Evolutionary conservation across 2,797 vertebrate genomes (phyloP).

Genomic region (Neostethus bicornis): DNA sequence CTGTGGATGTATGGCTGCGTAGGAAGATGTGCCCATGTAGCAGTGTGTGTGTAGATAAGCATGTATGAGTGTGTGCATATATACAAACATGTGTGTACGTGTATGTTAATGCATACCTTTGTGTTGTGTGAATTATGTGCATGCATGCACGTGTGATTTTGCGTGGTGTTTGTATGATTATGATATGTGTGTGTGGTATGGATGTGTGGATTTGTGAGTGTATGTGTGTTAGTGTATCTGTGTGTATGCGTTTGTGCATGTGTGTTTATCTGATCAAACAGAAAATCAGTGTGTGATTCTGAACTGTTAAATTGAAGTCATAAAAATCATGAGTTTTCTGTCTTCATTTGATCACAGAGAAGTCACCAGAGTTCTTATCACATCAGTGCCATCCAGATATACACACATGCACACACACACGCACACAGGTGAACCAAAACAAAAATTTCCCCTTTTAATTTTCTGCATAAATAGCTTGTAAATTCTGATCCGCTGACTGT

Average conservation of each 20-base stretch:
- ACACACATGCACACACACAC: slow-evolving; percentile 10
- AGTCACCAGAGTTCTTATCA: slow-evolving; percentile 67
- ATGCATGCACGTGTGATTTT: no score
- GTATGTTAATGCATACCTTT: no score
- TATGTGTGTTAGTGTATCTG: slow-evolving; percentile 9
- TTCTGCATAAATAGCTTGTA: slow-evolving; percentile 45
- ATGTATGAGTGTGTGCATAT: no score
- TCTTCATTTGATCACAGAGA: slow-evolving; percentile 69
- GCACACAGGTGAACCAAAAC: slow-evolving; percentile 18
- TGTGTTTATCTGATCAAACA: slow-evolving; percentile 63
- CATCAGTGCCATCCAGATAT: slow-evolving; percentile 68
- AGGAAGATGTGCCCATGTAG: no score
- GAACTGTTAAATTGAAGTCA: slow-evolving; percentile 67
- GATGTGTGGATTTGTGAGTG: no score
- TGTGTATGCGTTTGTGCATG: slow-evolving; percentile 29
- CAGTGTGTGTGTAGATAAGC: no score
- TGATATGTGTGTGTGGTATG: no score
- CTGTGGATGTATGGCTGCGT: no score
- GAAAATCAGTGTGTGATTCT: slow-evolving; percentile 75
- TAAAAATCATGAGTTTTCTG: slow-evolving; percentile 65
- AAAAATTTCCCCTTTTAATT: slow-evolving; percentile 31
- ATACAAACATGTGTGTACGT: no score
- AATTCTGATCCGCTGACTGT: no score
- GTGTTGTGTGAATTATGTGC: no score
- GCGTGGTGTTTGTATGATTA: no score